Evolutionary conservation across 2,797 vertebrate genomes (phyloP).

Genomic region (Dermochelys coriacea): DNA sequence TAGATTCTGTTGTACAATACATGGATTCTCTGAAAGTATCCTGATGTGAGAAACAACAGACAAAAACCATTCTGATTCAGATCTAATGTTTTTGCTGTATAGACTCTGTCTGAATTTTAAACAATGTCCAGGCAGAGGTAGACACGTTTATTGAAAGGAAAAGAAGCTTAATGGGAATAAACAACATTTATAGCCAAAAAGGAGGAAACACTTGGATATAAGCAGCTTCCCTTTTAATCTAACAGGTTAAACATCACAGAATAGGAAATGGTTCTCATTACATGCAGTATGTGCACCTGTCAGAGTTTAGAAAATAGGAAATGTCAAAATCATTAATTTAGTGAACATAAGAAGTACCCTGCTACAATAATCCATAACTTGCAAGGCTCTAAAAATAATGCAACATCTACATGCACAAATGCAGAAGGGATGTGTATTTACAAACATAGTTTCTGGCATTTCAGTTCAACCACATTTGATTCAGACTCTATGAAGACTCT

Average conservation of each 20-base stretch:
- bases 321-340: background rate
- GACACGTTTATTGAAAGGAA: background rate
- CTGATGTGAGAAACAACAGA: background rate
- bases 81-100: background rate
- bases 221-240: background rate
- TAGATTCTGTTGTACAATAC: no score
- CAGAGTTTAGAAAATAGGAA: background rate
- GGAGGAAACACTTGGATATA: background rate
- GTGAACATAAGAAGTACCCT: background rate
- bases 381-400: background rate
- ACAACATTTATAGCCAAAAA: background rate
- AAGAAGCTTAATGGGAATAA: background rate
- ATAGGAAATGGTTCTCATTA: background rate
- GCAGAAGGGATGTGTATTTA: background rate
- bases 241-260: background rate
- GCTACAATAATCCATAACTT: background rate
- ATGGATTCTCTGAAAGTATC: background rate
- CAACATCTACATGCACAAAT: background rate
- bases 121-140: background rate
- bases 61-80: background rate
- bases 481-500: background rate
- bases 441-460: background rate
- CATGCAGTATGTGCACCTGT: accelerated
- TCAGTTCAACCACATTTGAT: background rate
- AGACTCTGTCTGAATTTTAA: slow-evolving; percentile 3